These are phyloP conservation scores for Xyliphius kryptos DNA, from an alignment of 2,113 vertebrate species.

Conservation along the genomic window DNA sequence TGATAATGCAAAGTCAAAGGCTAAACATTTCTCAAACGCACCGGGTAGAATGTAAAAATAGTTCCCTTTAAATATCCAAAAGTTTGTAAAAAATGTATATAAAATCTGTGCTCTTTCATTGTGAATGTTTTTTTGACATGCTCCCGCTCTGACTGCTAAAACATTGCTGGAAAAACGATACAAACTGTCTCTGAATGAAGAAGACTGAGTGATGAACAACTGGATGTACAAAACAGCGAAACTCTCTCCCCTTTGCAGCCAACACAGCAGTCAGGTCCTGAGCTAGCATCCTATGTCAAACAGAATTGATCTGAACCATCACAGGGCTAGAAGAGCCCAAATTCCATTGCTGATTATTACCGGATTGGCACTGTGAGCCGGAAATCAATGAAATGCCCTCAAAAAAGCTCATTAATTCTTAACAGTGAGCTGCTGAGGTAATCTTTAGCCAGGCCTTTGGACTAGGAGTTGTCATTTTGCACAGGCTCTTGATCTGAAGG, in stretches of 20 bases:
- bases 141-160: too few species aligned
- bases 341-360: slow-evolving; percentile 35
- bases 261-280: background rate
- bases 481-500: slow-evolving; percentile 18
- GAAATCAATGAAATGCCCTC: slow-evolving; percentile 43
- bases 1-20: too few species aligned
- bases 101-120: too few species aligned
- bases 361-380: slow-evolving; percentile 12
- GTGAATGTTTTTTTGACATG: too few species aligned
- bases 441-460: slow-evolving; percentile 23
- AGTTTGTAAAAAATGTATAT: too few species aligned
- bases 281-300: slow-evolving; percentile 10
- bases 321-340: slow-evolving; percentile 23
- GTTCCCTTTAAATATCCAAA: too few species aligned
- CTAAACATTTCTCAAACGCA: too few species aligned
- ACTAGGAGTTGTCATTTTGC: background rate
- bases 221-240: background rate
- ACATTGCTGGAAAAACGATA: slow-evolving; percentile 6
- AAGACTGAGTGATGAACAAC: background rate
- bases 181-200: slow-evolving; percentile 1
- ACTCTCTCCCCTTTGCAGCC: slow-evolving; percentile 3
- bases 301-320: slow-evolving; percentile 42
- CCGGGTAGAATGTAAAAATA: too few species aligned
- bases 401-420: slow-evolving; percentile 41
- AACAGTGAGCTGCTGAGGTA: slow-evolving; percentile 26